phyloP scores from a whole-genome alignment of 2,113 vertebrate species.

The Tragelaphus imberbis region DNA sequence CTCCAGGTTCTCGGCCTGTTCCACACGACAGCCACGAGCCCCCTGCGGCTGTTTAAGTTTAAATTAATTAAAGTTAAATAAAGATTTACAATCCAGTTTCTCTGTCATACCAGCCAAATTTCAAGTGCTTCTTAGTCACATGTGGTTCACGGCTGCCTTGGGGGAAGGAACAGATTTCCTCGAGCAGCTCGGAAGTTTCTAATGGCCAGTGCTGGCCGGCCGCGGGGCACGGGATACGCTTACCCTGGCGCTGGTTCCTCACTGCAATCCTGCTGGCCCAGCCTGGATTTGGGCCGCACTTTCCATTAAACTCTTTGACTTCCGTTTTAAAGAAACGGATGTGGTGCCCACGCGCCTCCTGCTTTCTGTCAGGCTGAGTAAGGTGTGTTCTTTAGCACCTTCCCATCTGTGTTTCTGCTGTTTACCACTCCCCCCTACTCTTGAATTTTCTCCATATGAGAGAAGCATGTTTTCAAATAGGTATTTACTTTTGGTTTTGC shows the following conservation, averaged over 20 bases:
- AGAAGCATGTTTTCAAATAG: background rate
- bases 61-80: background rate
- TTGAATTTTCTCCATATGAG: background rate
- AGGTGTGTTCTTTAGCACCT: too few species aligned
- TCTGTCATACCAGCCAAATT: background rate
- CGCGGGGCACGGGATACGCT: accelerated
- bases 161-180: background rate
- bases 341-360: accelerated
- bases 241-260: background rate
- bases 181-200: background rate
- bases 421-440: background rate
- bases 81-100: background rate
- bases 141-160: background rate
- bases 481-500: background rate
- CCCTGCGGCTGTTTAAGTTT: background rate
- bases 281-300: background rate
- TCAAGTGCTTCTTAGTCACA: background rate
- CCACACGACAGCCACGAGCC: accelerated
- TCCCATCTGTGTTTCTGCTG: background rate
- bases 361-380: background rate
- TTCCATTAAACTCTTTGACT: background rate
- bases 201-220: accelerated
- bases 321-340: background rate
- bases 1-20: background rate
- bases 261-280: accelerated